Evolutionary conservation across 1,140 invertebrate genomes (phyloP), one percentile per base, ranked within the genome.

Genomic region (Aphelenchoides besseyi): DNA sequence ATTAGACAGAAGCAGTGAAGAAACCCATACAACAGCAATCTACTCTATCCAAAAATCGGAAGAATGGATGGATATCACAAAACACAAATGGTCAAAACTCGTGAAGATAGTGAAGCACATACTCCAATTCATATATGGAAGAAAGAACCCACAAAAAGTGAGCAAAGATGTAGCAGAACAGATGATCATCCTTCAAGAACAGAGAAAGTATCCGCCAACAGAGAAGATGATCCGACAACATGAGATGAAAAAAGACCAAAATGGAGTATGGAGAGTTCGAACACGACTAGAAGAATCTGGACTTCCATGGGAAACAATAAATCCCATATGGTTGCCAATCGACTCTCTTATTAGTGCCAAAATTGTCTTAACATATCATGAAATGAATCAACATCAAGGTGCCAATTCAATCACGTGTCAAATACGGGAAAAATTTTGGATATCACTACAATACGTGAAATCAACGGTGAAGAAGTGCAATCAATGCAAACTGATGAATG

Each of bases 271-370:
- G 41, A 12, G 41, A 16, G 12, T 48, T 12, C 12, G 23, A 48
- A 48, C 41, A 16, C 41, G 41, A 48, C 41, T 48, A 23, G 41
- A 48, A 12, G 41, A 48, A 23, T 48, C 57, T 9, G 57, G 18
- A 59, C 57, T 9, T 8, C 9, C 57, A 18, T 8, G 18, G 18
- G 23, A 59, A 9, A 26, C 57, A 41, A 41, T 9, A 9, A 18
- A 59, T 26, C 57, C 57, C 30, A 41, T 59, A 8, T 59, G 57
- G 57, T 18, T 59, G 23, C 57, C 57, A 9, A 18, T 41, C 8
- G 57, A 59, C 8, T 48, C 41, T 12, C 12, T 23, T 48, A 23
- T 23, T 16, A 48, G 12, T 16, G 41, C 41, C 41, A 48, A 48
- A 48, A 12, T 48, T 23, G 41, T 48, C 12, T 23, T 16, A 48